phyloP scores from a whole-genome alignment of 2,797 vertebrate genomes.

The Rachycentron canadum region DNA sequence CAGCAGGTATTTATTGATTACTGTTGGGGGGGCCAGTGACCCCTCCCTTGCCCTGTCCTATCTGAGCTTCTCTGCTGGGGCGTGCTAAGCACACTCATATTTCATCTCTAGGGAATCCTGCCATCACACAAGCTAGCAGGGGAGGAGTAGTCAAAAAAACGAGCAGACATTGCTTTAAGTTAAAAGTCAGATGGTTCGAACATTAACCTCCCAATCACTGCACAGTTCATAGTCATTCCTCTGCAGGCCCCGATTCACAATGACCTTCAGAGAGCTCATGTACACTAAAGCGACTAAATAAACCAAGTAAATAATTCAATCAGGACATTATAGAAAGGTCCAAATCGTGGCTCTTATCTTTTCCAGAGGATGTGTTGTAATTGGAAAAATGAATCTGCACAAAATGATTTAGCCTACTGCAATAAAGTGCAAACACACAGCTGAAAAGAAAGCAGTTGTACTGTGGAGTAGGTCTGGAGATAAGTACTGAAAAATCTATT shows the following conservation, averaged over 20 bases:
- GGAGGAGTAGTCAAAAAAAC: conserved; percentile 77
- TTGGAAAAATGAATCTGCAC: conserved; percentile 88
- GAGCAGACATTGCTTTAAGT: conserved; percentile 78
- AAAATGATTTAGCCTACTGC: conserved; percentile 88
- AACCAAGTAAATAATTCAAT: conserved; percentile 76
- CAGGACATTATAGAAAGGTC: conserved; percentile 78
- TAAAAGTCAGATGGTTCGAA: conserved; percentile 88
- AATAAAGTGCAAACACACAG: conserved; percentile 78
- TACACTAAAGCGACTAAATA: conserved; percentile 53
- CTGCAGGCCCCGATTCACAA: conserved; percentile 35
- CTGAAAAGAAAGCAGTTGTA: conserved; percentile 29
- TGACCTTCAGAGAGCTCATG: conserved; percentile 4
- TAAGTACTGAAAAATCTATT: conserved; percentile 75
- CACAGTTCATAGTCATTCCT: conserved; percentile 74
- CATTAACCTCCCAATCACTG: conserved; percentile 81
- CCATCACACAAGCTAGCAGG: conserved; percentile 66
- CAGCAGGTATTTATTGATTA: conserved; percentile 91
- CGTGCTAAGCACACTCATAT: conserved; percentile 83
- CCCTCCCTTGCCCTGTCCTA: conserved; percentile 81
- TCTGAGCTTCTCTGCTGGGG: conserved; percentile 69
- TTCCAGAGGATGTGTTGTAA: conserved; percentile 85
- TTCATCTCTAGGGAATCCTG: conserved; percentile 88
- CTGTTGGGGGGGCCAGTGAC: conserved; percentile 88
- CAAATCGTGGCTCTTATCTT: conserved; percentile 88
- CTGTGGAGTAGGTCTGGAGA: conserved; percentile 75